A percentile compares a stretch with the other conserved stretches of the same genome.
Evolutionary conservation across 2,888 invertebrate genomes (phyloP).

Genomic region (Hirtodrosophila trivittata): DNA sequence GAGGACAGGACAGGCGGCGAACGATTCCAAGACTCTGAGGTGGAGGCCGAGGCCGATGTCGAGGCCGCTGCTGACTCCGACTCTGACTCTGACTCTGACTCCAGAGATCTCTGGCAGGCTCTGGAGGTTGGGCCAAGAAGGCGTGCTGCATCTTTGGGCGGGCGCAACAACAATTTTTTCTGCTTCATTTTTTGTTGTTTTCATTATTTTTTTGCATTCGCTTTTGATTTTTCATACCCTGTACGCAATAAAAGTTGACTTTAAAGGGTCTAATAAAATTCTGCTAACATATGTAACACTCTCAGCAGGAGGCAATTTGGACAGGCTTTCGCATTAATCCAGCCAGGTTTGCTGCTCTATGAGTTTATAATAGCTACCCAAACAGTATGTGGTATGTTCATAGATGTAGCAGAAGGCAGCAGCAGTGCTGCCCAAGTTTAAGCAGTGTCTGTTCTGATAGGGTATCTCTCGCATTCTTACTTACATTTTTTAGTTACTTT

Average conservation of each 20-base stretch:
- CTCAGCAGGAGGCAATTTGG: neutral
- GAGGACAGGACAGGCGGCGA: slow-evolving; percentile 2
- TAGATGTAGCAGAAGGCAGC: no score
- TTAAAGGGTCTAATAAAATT: neutral
- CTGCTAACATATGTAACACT: neutral
- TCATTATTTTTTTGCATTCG: neutral
- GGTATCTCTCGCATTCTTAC: slow-evolving; percentile 14
- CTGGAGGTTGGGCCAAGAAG: slow-evolving; percentile 38
- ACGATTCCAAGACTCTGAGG: slow-evolving; percentile 1
- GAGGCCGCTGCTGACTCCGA: neutral
- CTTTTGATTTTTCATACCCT: neutral
- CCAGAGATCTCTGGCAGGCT: slow-evolving; percentile 16
- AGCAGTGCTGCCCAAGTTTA: no score
- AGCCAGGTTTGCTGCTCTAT: no score
- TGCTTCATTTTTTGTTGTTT: slow-evolving; percentile 22
- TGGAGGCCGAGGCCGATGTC: neutral
- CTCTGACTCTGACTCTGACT: neutral
- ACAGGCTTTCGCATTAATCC: no score
- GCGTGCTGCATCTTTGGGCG: slow-evolving; percentile 61
- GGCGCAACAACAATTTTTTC: slow-evolving; percentile 52
- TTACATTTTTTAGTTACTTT: slow-evolving; percentile 18
- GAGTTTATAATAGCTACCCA: no score
- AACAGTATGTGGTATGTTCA: no score
- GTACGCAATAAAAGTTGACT: no score
- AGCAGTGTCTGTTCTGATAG: neutral